Conservation (phyloP, 2,888 invertebrate genomes). For the Nomada flava region DNA sequence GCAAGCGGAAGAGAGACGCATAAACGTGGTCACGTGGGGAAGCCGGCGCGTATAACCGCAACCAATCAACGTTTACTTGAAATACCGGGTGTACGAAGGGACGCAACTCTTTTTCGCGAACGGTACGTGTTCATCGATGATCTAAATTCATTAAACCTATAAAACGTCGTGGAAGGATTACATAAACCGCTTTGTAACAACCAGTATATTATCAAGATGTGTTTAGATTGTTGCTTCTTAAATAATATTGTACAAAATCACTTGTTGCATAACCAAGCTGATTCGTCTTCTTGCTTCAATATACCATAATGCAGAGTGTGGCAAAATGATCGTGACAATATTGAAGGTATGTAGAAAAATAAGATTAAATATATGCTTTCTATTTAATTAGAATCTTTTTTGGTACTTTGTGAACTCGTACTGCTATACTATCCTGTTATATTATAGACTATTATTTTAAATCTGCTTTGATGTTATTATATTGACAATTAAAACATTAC, state of each 20-base stretch:
- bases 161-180: constrained; percentile 11
- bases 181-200: not conserved
- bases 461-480: not conserved
- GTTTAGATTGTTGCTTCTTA: not conserved
- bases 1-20: constrained; percentile 52
- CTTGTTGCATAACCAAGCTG: not conserved
- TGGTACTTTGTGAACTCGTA: not conserved
- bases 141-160: constrained; percentile 14
- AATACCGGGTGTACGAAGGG: constrained; percentile 72
- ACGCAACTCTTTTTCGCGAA: constrained; percentile 51
- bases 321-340: not conserved
- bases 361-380: not conserved
- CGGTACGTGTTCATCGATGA: constrained; percentile 17
- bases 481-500: too few relatives aligned
- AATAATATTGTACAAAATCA: not conserved
- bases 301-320: not conserved
- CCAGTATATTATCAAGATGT: not conserved
- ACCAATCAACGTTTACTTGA: constrained; percentile 68
- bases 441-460: not conserved
- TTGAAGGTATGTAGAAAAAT: not conserved
- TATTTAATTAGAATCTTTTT: not conserved
- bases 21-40: constrained; percentile 74
- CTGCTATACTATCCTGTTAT: not conserved
- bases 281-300: not conserved
- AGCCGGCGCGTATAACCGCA: constrained; percentile 70